These are phyloP conservation scores for Thalassophryne amazonica DNA, from an alignment of 2,797 vertebrate genomes.

Conservation along the genomic window DNA sequence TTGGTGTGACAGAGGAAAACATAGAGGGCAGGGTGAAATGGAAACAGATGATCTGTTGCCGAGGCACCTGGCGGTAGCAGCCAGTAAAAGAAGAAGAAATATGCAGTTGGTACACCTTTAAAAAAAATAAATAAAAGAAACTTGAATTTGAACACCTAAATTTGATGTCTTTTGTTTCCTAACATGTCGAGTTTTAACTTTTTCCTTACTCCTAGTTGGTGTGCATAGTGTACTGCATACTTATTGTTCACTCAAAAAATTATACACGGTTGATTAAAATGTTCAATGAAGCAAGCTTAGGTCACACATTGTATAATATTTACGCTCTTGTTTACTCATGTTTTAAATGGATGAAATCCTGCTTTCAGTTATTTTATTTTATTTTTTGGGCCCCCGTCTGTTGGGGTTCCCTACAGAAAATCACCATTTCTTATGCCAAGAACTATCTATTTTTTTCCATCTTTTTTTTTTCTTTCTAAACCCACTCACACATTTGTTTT, in stretches of 20 bases:
- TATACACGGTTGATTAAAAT: slow-evolving; percentile 59
- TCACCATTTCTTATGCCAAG: slow-evolving; percentile 48
- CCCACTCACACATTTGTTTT: slow-evolving; percentile 75
- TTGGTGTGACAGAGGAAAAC: too few relatives aligned
- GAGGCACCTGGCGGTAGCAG: too few relatives aligned
- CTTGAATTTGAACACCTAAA: neutral
- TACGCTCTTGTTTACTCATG: slow-evolving; percentile 37
- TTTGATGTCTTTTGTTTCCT: neutral
- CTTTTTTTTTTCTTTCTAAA: slow-evolving; percentile 50
- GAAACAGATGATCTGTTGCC: too few relatives aligned
- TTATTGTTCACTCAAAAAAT: slow-evolving; percentile 50
- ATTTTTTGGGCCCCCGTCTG: slow-evolving; percentile 59
- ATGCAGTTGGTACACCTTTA: neutral
- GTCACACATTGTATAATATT: slow-evolving; percentile 46
- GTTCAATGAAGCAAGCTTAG: slow-evolving; percentile 34
- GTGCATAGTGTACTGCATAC: slow-evolving; percentile 55
- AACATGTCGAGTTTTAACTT: slow-evolving; percentile 24
- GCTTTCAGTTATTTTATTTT: slow-evolving; percentile 46
- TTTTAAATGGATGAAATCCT: slow-evolving; percentile 55
- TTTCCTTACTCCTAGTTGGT: slow-evolving; percentile 57
- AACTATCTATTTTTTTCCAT: slow-evolving; percentile 53
- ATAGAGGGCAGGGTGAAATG: too few relatives aligned
- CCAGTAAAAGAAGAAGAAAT: too few relatives aligned
- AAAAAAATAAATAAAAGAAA: too few relatives aligned
- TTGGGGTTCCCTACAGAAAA: slow-evolving; percentile 43